phyloP scores from a whole-genome alignment of 2,888 invertebrate species.

The Bhutanitis thaidina region DNA sequence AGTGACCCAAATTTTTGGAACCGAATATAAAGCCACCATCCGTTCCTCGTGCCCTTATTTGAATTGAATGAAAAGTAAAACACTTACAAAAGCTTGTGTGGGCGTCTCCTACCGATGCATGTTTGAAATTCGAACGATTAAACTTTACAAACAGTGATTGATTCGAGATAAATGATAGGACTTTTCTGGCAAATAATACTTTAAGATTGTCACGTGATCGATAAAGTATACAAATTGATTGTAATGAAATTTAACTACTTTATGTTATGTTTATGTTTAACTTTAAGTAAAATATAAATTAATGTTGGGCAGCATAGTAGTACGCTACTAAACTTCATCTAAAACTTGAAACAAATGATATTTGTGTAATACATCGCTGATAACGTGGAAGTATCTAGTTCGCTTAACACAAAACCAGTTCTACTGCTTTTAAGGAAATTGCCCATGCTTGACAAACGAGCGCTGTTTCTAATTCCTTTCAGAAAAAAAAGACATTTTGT shows the following conservation, averaged over 20 bases:
- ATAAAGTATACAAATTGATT: conserved; percentile 1
- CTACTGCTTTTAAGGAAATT: conserved; percentile 13
- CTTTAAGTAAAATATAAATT: no score
- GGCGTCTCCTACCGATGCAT: conserved; percentile 40
- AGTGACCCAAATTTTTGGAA: conserved; percentile 7
- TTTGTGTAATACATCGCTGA: conserved; percentile 17
- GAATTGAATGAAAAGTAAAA: conserved; percentile 52
- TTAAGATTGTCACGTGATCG: conserved; percentile 2
- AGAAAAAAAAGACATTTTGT: background rate
- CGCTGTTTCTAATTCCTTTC: background rate
- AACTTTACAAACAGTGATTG: conserved; percentile 36
- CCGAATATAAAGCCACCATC: conserved; percentile 1
- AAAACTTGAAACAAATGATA: conserved; percentile 10
- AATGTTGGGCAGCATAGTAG: no score
- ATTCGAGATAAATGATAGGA: conserved; percentile 29
- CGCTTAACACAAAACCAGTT: conserved; percentile 10
- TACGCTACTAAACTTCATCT: conserved; percentile 3
- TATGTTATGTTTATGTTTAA: no score
- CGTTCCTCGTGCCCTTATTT: conserved; percentile 36
- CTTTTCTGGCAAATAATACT: conserved; percentile 30
- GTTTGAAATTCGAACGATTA: conserved; percentile 46
- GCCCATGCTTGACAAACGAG: conserved; percentile 9
- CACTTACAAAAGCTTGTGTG: conserved; percentile 33
- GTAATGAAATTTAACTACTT: background rate
- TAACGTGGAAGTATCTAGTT: conserved; percentile 9